Evolutionary conservation across 2,797 vertebrate genomes (phyloP).

Genomic region (Arnoldichthys spilopterus): DNA sequence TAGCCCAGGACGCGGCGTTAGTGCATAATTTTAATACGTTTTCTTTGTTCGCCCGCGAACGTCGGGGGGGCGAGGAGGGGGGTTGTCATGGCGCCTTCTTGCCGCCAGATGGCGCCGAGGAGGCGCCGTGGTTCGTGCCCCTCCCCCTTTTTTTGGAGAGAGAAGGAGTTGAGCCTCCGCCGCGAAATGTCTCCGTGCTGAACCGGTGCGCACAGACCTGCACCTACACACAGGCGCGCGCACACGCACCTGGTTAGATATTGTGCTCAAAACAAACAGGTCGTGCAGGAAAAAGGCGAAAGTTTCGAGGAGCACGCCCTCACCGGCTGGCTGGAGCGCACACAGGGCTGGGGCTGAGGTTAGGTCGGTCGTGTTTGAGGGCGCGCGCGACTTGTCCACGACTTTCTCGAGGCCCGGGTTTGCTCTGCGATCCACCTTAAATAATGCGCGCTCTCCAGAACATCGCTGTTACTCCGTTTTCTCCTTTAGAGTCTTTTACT

Average conservation of each 20-base stretch:
- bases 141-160: conserved; percentile 58
- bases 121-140: conserved; percentile 56
- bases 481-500: too few species aligned
- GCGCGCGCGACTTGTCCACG: background rate
- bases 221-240: background rate
- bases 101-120: conserved; percentile 78
- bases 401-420: too few species aligned
- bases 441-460: too few species aligned
- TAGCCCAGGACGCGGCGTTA: conserved; percentile 37
- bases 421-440: too few species aligned
- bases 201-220: conserved; percentile 23
- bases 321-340: background rate
- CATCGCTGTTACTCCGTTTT: too few species aligned
- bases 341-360: background rate
- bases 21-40: conserved; percentile 60
- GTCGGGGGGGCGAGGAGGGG: too few species aligned
- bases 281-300: background rate
- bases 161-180: conserved; percentile 39
- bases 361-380: background rate
- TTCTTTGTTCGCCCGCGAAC: conserved; percentile 74
- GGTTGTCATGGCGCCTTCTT: conserved; percentile 74
- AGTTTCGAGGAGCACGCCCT: background rate
- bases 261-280: background rate
- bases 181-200: conserved; percentile 43
- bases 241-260: background rate